Base-by-base conservation (phyloP, 2,888 invertebrate species). In the Mallateleia sp. region DNA sequence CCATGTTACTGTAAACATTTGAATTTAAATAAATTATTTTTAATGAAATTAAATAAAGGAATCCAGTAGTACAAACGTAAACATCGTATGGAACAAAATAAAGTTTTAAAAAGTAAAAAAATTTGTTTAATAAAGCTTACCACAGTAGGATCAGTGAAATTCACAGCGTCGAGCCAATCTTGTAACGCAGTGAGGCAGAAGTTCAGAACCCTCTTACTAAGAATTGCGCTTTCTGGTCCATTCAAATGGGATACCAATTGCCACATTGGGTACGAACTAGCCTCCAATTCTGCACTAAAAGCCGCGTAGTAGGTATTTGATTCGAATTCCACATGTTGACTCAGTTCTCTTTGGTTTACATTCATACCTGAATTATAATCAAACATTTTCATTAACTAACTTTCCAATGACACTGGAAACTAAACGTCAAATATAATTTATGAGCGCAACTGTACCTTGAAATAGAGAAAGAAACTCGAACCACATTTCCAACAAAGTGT, bases 191-290 rank as follows among this genome's bases (percentile, higher is more conserved):
- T 96, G 42, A 98, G 96, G 95, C 98, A 98, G 92, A 97, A 97
- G 71, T 96, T 96, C 32, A 98, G 95, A 85, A 98, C 97, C 90
- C 97, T 96, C 89, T 97, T 96, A 64, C 98, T 98, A 50, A 98
- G 96, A 89, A 97, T 96, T 24, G 97, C 97, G 92, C 97, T 97
- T 89, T 96, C 96, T 9, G 96, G 96, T 93, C 97, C 97, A 85
- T 97, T 96, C 42, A 99, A 96, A 96, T 99, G 99, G 56, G 98
- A 97, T 74, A 99, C 97, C 80, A 99, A 96, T 15, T 99, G 98
- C 99, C 99, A 99, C 99, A 99, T 99, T 1, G 99, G 99, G 95
- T 99, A 98, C 15, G 99, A 98, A 92, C 98, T 98, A 25, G 99
- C 99, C 96, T 99, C 99, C 90, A 99, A 95, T 96, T 99, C 99